A percentile compares a stretch with the other conserved stretches of the same genome.
These are phyloP conservation scores for Chrysochloris asiatica DNA, from an alignment of 2,113 vertebrate species.

Conservation along the genomic window DNA sequence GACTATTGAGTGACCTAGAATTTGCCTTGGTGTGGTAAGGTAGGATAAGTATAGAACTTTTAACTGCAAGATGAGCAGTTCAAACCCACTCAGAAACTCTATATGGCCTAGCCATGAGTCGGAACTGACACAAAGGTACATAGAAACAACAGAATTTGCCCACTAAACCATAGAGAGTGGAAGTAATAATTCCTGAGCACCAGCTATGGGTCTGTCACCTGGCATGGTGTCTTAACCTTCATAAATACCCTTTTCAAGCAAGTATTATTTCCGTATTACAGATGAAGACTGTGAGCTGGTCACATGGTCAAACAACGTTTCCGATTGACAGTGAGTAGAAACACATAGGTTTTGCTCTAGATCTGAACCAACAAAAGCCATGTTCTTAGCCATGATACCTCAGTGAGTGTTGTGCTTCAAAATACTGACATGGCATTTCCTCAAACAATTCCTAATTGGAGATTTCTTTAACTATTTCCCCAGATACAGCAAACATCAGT, in stretches of 20 bases:
- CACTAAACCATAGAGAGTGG: background rate
- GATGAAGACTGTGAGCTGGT: background rate
- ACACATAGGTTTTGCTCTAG: background rate
- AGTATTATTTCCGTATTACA: background rate
- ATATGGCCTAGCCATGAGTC: too few relatives aligned
- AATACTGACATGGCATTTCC: background rate
- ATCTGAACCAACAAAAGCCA: background rate
- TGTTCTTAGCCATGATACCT: background rate
- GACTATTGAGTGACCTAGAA: background rate
- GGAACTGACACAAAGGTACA: too few relatives aligned
- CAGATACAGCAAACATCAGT: background rate
- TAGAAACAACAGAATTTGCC: too few relatives aligned
- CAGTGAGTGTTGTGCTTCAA: background rate
- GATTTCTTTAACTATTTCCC: slow-evolving; percentile 36
- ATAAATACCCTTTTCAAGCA: background rate
- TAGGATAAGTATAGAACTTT: too few relatives aligned
- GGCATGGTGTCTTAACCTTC: background rate
- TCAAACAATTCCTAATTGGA: slow-evolving; percentile 6
- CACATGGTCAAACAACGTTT: background rate
- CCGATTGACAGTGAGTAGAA: background rate
- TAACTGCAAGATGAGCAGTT: too few relatives aligned
- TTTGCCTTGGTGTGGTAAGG: too few relatives aligned
- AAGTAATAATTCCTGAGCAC: background rate
- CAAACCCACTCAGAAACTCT: too few relatives aligned
- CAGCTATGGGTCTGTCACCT: too few relatives aligned